Base-by-base conservation (phyloP, 1,140 invertebrate genomes). In the Papilio aristodemus region DNA sequence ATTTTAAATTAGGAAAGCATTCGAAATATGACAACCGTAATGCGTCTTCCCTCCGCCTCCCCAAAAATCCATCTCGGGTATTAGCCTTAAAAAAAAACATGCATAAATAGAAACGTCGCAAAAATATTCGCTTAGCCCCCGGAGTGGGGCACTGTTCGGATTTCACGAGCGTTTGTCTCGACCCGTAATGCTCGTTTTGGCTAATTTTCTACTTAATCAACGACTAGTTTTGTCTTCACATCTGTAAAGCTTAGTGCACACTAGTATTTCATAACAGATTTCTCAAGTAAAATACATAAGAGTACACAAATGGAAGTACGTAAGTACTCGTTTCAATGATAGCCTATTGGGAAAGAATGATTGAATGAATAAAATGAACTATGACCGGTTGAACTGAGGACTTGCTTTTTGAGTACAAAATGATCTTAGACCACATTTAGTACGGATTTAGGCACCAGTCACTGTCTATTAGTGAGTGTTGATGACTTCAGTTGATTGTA, bases 41-140 rank as follows among this genome's bases (percentile, higher is more conserved):
- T 57, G 57, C 27, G 57, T 36, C 57, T 59, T 59, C 57, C 57
- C 25, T 54, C 57, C 50, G 63, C 69, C 70, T 74, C 77, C 77
- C 79, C 75, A 59, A 72, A 76, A 81, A 85, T 78, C 79, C 81
- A 84, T 84, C 75, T 83, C 68, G 72, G 50, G 80, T 79, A 84
- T 85, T 83, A 81, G 73, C 76, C 74, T 74, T n/a, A 75, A 43
- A 77, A 81, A 81, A 79, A 80, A 77, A 77, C 43, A 39, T 54
- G 68, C 62, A 76, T 76, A 74, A 75, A 77, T 70, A 76, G 76
- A 74, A 71, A 78, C 69, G 68, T 72, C 70, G 67, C 73, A 74
- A 80, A 74, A 68, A 69, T 25, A 68, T 69, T 64, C 39, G 25
- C 5, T 13, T 19, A 25, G 39, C 43, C 19, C 41, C 22, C 46